phyloP scores from a whole-genome alignment of 2,888 invertebrate species.

The Cerastoderma edule region DNA sequence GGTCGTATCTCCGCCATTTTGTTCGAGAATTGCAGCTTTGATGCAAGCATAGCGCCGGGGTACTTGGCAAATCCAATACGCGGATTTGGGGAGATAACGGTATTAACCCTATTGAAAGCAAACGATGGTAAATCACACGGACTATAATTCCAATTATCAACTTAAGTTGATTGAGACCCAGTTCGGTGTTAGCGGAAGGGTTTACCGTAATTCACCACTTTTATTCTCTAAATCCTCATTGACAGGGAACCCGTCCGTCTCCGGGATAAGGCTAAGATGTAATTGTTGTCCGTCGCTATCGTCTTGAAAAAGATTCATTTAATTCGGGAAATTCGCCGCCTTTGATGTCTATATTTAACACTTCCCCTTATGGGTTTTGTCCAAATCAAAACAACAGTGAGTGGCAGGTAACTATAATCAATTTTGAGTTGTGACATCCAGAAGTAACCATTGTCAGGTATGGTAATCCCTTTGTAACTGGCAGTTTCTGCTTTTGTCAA shows the following conservation, averaged over 20 bases:
- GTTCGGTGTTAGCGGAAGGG: not conserved
- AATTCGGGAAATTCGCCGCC: conserved; percentile 50
- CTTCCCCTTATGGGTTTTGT: too few relatives aligned
- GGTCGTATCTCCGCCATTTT: too few relatives aligned
- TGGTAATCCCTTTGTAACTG: too few relatives aligned
- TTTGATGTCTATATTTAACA: conserved; percentile 54
- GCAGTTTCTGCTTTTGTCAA: too few relatives aligned
- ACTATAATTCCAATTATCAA: conserved; percentile 23
- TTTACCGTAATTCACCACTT: not conserved
- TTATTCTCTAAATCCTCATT: conserved; percentile 12
- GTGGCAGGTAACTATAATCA: too few relatives aligned
- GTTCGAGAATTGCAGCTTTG: too few relatives aligned
- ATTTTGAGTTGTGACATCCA: too few relatives aligned
- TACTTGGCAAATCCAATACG: too few relatives aligned
- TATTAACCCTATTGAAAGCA: conserved; percentile 1
- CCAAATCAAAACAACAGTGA: too few relatives aligned
- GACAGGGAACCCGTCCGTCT: conserved; percentile 15
- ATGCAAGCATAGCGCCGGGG: too few relatives aligned
- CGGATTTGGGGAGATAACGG: too few relatives aligned
- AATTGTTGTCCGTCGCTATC: conserved; percentile 19
- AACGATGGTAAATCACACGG: conserved; percentile 12
- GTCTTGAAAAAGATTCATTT: conserved; percentile 45
- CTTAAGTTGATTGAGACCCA: conserved; percentile 2
- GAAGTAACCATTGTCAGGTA: too few relatives aligned
- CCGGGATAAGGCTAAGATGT: conserved; percentile 25